These are phyloP conservation scores for Melipona bicolor DNA, from an alignment of 2,888 invertebrate species.

Conservation along the genomic window DNA sequence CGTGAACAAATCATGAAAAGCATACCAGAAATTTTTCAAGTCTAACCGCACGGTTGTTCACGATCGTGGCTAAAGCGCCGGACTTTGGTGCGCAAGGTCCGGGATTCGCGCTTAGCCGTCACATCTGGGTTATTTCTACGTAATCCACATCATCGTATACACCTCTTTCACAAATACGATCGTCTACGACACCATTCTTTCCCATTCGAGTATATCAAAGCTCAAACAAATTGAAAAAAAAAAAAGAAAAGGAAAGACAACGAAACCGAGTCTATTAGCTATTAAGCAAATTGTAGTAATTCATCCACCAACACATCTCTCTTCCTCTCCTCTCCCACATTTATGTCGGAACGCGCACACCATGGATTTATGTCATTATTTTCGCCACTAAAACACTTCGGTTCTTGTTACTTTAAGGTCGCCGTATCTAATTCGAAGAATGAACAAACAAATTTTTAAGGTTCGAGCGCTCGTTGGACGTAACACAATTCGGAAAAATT, in stretches of 20 bases:
- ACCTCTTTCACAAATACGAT: not conserved
- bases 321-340: constrained; percentile 61
- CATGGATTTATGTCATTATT: constrained; percentile 68
- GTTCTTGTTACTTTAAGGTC: not conserved
- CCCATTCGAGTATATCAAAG: constrained; percentile 2
- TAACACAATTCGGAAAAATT: constrained; percentile 6
- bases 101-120: constrained; percentile 52
- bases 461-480: not conserved
- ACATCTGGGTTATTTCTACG: constrained; percentile 54
- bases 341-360: constrained; percentile 59
- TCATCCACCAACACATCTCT: constrained; percentile 74
- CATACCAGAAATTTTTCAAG: constrained; percentile 81
- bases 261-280: constrained; percentile 75
- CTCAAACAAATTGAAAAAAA: constrained; percentile 18
- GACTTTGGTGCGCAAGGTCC: constrained; percentile 60
- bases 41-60: constrained; percentile 55
- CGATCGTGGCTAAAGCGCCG: constrained; percentile 53
- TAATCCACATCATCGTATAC: constrained; percentile 39
- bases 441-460: not conserved
- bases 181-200: constrained; percentile 21
- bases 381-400: constrained; percentile 24
- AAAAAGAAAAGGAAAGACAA: constrained; percentile 8
- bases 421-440: not conserved
- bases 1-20: constrained; percentile 78
- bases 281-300: constrained; percentile 81